A percentile compares a stretch with the other conserved stretches of the same genome.
Conservation (phyloP, 2,888 invertebrate species). For the Drosophila flavopinicola region DNA sequence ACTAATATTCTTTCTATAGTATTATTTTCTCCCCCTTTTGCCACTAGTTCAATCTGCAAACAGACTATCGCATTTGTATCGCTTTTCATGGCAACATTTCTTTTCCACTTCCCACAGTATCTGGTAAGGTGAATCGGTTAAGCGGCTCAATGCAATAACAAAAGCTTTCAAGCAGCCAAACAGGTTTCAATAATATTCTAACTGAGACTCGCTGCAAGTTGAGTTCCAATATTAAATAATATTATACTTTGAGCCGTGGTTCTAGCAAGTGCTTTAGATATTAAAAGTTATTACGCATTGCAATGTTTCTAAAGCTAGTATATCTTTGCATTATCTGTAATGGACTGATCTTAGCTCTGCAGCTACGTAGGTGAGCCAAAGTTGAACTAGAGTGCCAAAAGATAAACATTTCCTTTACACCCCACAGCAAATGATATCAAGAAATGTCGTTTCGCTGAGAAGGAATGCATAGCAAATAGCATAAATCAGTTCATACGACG, state of each 20-base stretch:
- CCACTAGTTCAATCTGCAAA: too few species aligned
- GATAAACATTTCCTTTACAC: neutral
- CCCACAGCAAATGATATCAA: conserved; percentile 22
- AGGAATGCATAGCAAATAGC: conserved; percentile 16
- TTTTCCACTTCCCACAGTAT: neutral
- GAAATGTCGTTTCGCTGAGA: conserved; percentile 34
- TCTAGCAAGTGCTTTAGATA: conserved; percentile 6
- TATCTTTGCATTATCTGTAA: neutral
- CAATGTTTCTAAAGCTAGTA: conserved; percentile 5
- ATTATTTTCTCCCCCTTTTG: neutral
- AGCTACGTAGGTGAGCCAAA: conserved; percentile 21
- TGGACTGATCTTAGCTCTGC: neutral
- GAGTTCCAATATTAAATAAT: neutral
- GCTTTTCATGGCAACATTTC: too few species aligned
- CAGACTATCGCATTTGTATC: neutral
- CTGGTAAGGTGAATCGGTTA: neutral
- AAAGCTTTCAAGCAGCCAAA: conserved; percentile 6
- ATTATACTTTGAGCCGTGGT: conserved; percentile 1
- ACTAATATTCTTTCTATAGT: too few species aligned
- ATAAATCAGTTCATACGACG: conserved; percentile 16
- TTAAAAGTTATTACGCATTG: neutral
- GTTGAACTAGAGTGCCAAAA: neutral
- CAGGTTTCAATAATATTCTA: conserved; percentile 26
- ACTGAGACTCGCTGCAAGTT: neutral
- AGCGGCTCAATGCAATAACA: conserved; percentile 13